Conservation (phyloP, 2,888 invertebrate species). For the Pachymerium ferrugineum region DNA sequence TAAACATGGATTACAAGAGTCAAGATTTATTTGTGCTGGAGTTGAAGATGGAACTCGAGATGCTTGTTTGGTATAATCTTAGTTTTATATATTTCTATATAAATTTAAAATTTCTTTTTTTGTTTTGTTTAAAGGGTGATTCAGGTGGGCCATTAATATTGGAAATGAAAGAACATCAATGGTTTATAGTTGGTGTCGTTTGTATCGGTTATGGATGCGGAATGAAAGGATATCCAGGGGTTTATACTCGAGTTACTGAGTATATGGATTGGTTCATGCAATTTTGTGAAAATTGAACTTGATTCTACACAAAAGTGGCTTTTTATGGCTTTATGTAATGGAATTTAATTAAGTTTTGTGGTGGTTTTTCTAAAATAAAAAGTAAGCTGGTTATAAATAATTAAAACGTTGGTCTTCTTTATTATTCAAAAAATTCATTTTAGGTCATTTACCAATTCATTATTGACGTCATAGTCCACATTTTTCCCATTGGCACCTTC, state of each 20-base stretch:
- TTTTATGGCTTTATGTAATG: too few relatives aligned
- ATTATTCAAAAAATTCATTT: too few relatives aligned
- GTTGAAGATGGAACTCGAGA: background rate
- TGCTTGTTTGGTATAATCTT: conserved; percentile 2
- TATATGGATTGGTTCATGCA: background rate
- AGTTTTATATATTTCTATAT: too few relatives aligned
- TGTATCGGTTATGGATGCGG: conserved; percentile 21
- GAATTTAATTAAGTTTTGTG: too few relatives aligned
- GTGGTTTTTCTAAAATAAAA: too few relatives aligned
- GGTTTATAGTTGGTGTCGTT: background rate
- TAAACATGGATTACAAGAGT: background rate
- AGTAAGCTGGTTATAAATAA: too few relatives aligned
- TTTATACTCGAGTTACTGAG: background rate
- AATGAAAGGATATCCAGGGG: background rate
- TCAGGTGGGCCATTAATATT: background rate
- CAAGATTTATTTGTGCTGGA: background rate
- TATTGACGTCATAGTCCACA: too few relatives aligned
- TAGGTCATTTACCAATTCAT: too few relatives aligned
- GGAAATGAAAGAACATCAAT: background rate
- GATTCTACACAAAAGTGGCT: background rate
- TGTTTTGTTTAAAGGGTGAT: background rate
- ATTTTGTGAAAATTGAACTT: background rate
- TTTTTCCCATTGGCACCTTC: too few relatives aligned
- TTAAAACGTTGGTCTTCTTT: too few relatives aligned
- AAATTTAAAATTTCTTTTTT: background rate